A percentile compares a stretch with the other conserved stretches of the same genome.
Conservation (phyloP, 2,797 vertebrate genomes). For the Pyrocephalus nanus region DNA sequence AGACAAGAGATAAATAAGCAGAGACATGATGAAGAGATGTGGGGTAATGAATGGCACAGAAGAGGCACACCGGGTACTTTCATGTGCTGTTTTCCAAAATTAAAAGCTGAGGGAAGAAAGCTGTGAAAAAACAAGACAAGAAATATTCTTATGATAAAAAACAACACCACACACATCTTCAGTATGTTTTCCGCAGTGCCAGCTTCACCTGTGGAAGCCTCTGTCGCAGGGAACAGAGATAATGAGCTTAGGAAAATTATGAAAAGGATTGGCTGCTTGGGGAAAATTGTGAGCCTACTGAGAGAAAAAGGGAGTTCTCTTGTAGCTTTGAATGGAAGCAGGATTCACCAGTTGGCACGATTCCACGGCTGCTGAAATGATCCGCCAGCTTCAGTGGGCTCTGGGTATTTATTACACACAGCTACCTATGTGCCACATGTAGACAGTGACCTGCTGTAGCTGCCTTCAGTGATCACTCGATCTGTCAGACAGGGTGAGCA, state of each 20-base stretch:
- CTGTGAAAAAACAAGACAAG: background rate
- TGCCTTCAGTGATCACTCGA: rapidly evolving
- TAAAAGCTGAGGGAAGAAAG: background rate
- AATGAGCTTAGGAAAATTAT: background rate
- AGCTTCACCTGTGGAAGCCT: background rate
- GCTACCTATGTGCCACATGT: no score
- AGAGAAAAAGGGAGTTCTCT: background rate
- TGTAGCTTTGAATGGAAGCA: background rate
- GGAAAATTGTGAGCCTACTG: background rate
- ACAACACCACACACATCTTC: background rate
- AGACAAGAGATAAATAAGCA: conserved; percentile 50
- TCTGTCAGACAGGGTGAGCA: background rate
- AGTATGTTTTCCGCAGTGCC: background rate
- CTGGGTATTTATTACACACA: background rate
- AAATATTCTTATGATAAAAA: background rate
- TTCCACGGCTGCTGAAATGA: background rate
- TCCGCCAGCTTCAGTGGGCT: background rate
- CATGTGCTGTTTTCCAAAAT: background rate
- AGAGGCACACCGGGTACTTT: background rate
- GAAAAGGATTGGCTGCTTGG: background rate
- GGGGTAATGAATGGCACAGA: background rate
- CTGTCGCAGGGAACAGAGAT: background rate
- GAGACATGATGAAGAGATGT: conserved; percentile 9
- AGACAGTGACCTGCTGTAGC: background rate
- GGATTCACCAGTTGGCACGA: background rate